Evolutionary conservation across 2,113 vertebrate genomes (phyloP).

Genomic region (Sylvietta virens): DNA sequence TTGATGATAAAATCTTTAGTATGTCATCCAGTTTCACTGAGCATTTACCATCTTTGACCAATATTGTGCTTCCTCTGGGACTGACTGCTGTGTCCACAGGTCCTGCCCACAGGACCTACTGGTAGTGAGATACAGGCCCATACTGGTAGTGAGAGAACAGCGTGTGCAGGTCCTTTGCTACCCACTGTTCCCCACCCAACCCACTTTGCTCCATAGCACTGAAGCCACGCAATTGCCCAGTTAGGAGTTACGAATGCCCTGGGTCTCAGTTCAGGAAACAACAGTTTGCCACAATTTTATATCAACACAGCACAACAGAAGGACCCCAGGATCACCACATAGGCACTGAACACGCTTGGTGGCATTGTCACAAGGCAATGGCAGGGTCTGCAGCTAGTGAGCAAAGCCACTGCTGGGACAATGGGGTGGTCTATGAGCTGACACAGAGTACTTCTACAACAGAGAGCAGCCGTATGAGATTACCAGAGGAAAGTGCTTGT

Average conservation of each 20-base stretch:
- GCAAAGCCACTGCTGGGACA: neutral
- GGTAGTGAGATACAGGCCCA: rapidly evolving
- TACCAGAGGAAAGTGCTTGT: neutral
- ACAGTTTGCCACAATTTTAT: neutral
- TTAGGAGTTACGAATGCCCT: rapidly evolving
- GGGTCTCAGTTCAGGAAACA: neutral
- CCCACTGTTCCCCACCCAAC: neutral
- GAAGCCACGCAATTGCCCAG: neutral
- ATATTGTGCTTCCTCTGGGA: neutral
- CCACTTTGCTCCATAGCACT: rapidly evolving
- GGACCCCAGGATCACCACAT: rapidly evolving
- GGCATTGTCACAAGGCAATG: rapidly evolving
- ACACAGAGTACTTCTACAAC: neutral
- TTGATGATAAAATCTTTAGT: rapidly evolving
- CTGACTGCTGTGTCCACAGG: neutral
- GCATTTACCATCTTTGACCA: neutral
- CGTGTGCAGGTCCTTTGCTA: rapidly evolving
- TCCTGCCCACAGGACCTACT: too few relatives aligned
- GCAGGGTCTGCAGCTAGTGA: neutral
- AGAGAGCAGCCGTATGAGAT: neutral
- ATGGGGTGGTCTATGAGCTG: neutral
- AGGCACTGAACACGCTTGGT: neutral
- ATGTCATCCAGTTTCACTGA: neutral
- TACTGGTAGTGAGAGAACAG: rapidly evolving
- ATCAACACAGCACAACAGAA: rapidly evolving